Conservation (phyloP, 30 jellyfish, hydroid and myxozoan genomes). For the Hydra vulgaris region DNA sequence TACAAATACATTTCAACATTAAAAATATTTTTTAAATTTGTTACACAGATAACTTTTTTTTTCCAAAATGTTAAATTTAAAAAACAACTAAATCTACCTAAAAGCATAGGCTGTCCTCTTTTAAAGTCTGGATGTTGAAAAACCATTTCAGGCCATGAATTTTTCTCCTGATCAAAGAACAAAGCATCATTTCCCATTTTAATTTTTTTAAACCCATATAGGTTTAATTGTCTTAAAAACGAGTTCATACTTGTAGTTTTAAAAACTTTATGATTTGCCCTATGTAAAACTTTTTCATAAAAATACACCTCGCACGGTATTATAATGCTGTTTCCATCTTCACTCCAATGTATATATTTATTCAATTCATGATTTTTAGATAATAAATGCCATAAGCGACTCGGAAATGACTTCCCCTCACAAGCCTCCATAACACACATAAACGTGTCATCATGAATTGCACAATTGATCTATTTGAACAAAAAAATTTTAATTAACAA, state of each 20-base stretch:
- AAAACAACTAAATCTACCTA: constrained; percentile 7
- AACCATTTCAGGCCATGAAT: constrained; percentile 31
- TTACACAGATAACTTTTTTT: no score
- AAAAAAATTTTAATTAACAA: no score
- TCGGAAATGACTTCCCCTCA: constrained; percentile 93
- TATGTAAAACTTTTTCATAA: constrained; percentile 50
- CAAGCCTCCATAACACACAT: not conserved
- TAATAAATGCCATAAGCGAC: constrained; percentile 73
- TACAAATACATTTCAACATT: no score
- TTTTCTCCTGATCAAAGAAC: constrained; percentile 13
- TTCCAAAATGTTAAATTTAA: no score
- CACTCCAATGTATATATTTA: constrained; percentile 80
- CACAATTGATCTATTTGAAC: not conserved
- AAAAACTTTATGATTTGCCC: constrained; percentile 62
- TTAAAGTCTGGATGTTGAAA: constrained; percentile 12
- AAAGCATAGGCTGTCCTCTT: constrained; percentile 19
- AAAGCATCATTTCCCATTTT: not conserved
- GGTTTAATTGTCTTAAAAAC: constrained; percentile 80
- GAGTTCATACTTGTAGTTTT: constrained; percentile 83
- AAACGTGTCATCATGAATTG: not conserved
- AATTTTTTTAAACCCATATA: constrained; percentile 84
- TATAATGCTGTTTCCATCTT: constrained; percentile 68
- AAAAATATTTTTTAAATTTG: no score
- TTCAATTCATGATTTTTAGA: constrained; percentile 39
- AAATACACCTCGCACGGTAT: constrained; percentile 61